A percentile compares a stretch with the other conserved stretches of the same genome.
phyloP scores from a whole-genome alignment of 1,140 invertebrate species.

The Chrysopa pallens region DNA sequence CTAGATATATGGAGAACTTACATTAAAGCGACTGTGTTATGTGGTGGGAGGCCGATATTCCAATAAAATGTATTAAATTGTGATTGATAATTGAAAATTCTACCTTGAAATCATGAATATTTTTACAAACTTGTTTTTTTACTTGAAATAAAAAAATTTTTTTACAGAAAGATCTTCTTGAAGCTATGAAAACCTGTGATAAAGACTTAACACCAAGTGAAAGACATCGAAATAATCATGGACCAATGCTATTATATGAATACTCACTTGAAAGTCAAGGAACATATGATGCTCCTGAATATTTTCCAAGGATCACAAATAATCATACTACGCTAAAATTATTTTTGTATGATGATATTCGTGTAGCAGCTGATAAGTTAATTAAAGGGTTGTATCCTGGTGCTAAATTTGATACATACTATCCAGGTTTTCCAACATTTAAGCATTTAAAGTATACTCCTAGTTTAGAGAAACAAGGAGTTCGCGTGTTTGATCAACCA shows the following conservation, averaged over 20 bases:
- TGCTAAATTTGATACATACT: slow-evolving; percentile 50
- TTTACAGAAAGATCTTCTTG: slow-evolving; percentile 39
- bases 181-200: slow-evolving; percentile 60
- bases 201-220: slow-evolving; percentile 52
- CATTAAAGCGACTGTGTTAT: no score
- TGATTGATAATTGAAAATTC: no score
- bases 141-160: no score
- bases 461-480: slow-evolving; percentile 39
- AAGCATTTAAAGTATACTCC: slow-evolving; percentile 64
- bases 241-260: slow-evolving; percentile 67
- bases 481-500: slow-evolving; percentile 74
- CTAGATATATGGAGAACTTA: no score
- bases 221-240: slow-evolving; percentile 56
- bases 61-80: no score
- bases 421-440: slow-evolving; percentile 81
- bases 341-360: slow-evolving; percentile 37
- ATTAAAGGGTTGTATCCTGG: slow-evolving; percentile 56
- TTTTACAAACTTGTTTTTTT: no score
- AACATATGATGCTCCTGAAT: slow-evolving; percentile 32
- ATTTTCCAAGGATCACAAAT: slow-evolving; percentile 41
- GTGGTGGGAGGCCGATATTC: no score
- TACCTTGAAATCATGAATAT: no score
- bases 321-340: slow-evolving; percentile 34
- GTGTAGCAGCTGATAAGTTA: slow-evolving; percentile 37
- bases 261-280: slow-evolving; percentile 40